A percentile compares a stretch with the other conserved stretches of the same genome.
These are phyloP conservation scores for Pterostichus madidus DNA, from an alignment of 2,888 invertebrate species.

Conservation along the genomic window DNA sequence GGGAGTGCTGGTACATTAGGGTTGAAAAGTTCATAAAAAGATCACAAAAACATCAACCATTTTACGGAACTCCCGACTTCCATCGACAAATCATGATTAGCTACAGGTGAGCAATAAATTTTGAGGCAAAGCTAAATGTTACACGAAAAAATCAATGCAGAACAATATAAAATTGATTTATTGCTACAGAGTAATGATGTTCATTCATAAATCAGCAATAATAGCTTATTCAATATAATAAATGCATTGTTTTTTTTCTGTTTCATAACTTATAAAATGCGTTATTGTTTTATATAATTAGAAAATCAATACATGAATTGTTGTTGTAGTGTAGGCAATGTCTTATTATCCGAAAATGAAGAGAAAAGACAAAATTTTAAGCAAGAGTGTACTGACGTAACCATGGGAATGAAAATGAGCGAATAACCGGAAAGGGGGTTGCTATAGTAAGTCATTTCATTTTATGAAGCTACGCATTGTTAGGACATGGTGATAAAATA, in stretches of 20 bases:
- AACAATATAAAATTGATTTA: neutral
- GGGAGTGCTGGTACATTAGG: slow-evolving; percentile 62
- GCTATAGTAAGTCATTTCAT: slow-evolving; percentile 40
- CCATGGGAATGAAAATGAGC: slow-evolving; percentile 61
- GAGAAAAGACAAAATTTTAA: slow-evolving; percentile 25
- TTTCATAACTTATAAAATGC: too few relatives aligned
- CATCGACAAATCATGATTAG: neutral
- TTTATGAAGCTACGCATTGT: neutral
- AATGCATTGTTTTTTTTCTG: too few relatives aligned
- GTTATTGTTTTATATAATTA: too few relatives aligned
- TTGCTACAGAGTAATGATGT: neutral
- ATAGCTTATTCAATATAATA: neutral
- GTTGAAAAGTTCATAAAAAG: slow-evolving; percentile 57
- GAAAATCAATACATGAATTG: too few relatives aligned
- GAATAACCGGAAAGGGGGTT: slow-evolving; percentile 60
- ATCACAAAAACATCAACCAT: slow-evolving; percentile 17
- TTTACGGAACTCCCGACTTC: neutral
- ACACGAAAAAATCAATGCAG: neutral
- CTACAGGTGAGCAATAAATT: slow-evolving; percentile 40
- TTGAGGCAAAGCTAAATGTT: neutral
- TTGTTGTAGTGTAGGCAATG: too few relatives aligned
- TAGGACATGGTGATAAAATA: slow-evolving; percentile 10
- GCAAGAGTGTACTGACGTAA: slow-evolving; percentile 57
- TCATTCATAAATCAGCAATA: slow-evolving; percentile 5
- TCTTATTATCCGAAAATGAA: neutral